phyloP scores from a whole-genome alignment of 2,113 vertebrate genomes.

The Pollimyrus isidori region DNA sequence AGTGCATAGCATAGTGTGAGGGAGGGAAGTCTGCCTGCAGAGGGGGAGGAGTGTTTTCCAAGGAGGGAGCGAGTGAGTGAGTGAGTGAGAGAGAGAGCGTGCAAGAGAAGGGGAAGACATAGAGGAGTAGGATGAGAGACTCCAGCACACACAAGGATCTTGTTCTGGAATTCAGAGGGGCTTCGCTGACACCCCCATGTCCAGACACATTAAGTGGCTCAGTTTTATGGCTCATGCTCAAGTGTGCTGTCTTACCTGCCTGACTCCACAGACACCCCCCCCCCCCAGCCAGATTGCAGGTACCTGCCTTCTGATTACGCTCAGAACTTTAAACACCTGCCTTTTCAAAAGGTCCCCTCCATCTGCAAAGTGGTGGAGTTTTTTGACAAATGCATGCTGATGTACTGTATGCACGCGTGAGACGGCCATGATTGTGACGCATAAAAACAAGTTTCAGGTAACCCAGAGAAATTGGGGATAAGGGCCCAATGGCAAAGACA shows the following conservation, averaged over 20 bases:
- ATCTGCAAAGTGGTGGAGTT: neutral
- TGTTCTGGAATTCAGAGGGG: neutral
- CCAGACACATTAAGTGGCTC: neutral
- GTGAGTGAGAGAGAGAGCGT: slow-evolving; percentile 28
- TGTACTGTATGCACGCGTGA: neutral
- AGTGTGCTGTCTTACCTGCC: neutral
- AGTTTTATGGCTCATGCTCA: neutral
- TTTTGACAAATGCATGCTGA: neutral
- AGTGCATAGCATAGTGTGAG: slow-evolving; percentile 41
- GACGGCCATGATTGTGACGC: neutral
- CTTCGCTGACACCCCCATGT: slow-evolving; percentile 8
- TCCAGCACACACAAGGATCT: slow-evolving; percentile 27
- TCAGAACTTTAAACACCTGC: neutral
- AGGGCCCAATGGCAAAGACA: neutral
- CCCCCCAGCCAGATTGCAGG: neutral
- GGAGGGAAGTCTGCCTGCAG: neutral
- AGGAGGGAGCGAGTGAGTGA: neutral
- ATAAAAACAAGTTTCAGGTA: neutral
- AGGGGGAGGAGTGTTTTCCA: slow-evolving; percentile 19
- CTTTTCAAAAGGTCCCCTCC: neutral
- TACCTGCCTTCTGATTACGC: neutral
- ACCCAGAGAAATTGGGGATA: neutral
- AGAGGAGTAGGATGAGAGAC: slow-evolving; percentile 31
- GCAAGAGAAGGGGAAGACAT: slow-evolving; percentile 38
- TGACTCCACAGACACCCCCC: neutral